Percentiles rank a stretch among this genome's conserved stretches.
Evolutionary conservation across 1,140 invertebrate genomes (phyloP).

Genomic region (Bactericera cockerelli): DNA sequence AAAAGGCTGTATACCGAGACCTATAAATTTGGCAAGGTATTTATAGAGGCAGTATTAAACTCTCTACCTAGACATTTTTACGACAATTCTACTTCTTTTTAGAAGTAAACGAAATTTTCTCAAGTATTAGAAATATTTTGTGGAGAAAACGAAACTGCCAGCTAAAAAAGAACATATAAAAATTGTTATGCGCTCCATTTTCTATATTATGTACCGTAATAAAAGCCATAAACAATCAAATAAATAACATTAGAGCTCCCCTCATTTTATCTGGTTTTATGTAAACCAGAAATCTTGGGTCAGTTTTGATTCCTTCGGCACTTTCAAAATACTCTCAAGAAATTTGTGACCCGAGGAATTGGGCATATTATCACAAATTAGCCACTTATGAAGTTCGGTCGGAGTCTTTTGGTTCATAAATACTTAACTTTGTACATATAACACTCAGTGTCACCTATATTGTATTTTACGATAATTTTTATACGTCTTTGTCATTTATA

Average conservation of each 20-base stretch:
- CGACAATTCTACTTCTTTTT: background rate
- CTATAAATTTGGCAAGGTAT: no score
- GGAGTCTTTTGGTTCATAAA: no score
- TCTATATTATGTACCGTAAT: background rate
- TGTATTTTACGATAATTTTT: no score
- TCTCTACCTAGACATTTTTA: conserved; percentile 5
- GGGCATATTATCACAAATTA: no score
- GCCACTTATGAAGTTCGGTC: no score
- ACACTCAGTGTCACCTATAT: no score
- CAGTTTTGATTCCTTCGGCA: background rate
- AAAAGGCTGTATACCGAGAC: no score
- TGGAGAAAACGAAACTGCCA: background rate
- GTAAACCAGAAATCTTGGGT: conserved; percentile 5
- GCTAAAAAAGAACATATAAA: background rate
- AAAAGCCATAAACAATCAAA: conserved; percentile 7
- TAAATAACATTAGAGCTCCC: conserved; percentile 5
- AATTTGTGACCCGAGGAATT: no score
- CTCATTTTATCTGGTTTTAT: background rate
- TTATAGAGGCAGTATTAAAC: no score
- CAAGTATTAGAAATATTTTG: conserved; percentile 7
- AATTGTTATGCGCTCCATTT: background rate
- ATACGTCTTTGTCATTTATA: no score
- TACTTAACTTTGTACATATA: no score
- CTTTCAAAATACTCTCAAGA: conserved; percentile 3
- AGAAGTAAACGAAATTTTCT: background rate